phyloP scores from a whole-genome alignment of 1,140 invertebrate species.

The Stegodyphus dumicola region DNA sequence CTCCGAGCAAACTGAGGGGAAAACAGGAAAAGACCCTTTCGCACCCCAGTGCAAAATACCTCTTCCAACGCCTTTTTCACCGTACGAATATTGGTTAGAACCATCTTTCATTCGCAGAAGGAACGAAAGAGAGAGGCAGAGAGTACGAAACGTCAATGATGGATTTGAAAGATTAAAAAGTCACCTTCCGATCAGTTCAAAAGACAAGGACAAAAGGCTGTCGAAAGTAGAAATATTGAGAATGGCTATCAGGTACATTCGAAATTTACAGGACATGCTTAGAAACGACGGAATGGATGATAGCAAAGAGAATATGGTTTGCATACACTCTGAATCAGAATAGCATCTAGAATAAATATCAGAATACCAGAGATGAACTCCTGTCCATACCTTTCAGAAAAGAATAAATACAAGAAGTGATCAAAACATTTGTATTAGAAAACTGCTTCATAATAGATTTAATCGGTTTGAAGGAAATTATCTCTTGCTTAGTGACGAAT shows the following conservation, averaged over 20 bases:
- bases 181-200: conserved; percentile 73
- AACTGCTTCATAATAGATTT: no score
- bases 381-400: no score
- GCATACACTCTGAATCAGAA: conserved; percentile 36
- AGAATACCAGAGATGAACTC: no score
- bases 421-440: no score
- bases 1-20: neutral
- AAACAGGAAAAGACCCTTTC: conserved; percentile 65
- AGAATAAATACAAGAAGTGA: no score
- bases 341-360: neutral
- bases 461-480: no score
- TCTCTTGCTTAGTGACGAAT: no score
- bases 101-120: conserved; percentile 64
- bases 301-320: conserved; percentile 53
- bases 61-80: conserved; percentile 66
- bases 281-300: conserved; percentile 60
- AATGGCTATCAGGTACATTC: conserved; percentile 70
- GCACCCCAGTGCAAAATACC: conserved; percentile 68
- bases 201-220: conserved; percentile 69
- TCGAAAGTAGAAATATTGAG: conserved; percentile 71
- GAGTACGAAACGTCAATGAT: conserved; percentile 84
- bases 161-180: conserved; percentile 83
- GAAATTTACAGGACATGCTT: conserved; percentile 68
- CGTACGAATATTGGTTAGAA: conserved; percentile 64
- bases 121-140: conserved; percentile 69